These are phyloP conservation scores for Sesia bembeciformis DNA, from an alignment of 2,888 invertebrate genomes.

Conservation along the genomic window DNA sequence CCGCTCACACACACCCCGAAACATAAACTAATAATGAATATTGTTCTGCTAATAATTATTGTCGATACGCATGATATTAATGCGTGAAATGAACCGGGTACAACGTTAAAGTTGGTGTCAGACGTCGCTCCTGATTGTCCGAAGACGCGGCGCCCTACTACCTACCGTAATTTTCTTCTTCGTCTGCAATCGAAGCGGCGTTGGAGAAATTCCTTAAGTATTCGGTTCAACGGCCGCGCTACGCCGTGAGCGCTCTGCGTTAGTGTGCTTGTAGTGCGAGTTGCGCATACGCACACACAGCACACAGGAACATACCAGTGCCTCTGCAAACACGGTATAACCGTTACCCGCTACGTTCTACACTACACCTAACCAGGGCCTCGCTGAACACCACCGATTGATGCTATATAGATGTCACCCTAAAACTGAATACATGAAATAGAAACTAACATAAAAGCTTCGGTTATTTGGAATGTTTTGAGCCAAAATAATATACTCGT, in stretches of 20 bases:
- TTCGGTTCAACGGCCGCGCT: conserved; percentile 71
- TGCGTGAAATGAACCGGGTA: too few relatives aligned
- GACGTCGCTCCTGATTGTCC: too few relatives aligned
- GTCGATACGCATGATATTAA: not conserved
- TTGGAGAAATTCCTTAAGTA: conserved; percentile 71
- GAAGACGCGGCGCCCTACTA: conserved; percentile 16
- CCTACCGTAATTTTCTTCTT: conserved; percentile 52
- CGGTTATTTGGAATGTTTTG: too few relatives aligned
- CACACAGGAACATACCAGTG: conserved; percentile 41
- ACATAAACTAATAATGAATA: not conserved
- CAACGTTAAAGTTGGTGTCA: too few relatives aligned
- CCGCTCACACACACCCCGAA: conserved; percentile 1
- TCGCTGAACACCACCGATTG: conserved; percentile 12
- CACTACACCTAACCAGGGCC: conserved; percentile 38
- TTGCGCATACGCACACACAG: conserved; percentile 54
- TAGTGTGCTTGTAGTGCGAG: conserved; percentile 45
- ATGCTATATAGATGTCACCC: not conserved
- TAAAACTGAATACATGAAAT: not conserved
- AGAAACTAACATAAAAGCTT: not conserved
- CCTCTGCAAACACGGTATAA: conserved; percentile 63
- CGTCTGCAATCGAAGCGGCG: conserved; percentile 46
- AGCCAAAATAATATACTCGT: too few relatives aligned
- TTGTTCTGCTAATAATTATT: not conserved
- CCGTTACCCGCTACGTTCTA: conserved; percentile 61
- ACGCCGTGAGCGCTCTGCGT: conserved; percentile 37